Percentiles rank a stretch among this genome's conserved stretches.
These are phyloP conservation scores for Shargacucullia verbasci DNA, from an alignment of 2,888 invertebrate species.

Conservation along the genomic window DNA sequence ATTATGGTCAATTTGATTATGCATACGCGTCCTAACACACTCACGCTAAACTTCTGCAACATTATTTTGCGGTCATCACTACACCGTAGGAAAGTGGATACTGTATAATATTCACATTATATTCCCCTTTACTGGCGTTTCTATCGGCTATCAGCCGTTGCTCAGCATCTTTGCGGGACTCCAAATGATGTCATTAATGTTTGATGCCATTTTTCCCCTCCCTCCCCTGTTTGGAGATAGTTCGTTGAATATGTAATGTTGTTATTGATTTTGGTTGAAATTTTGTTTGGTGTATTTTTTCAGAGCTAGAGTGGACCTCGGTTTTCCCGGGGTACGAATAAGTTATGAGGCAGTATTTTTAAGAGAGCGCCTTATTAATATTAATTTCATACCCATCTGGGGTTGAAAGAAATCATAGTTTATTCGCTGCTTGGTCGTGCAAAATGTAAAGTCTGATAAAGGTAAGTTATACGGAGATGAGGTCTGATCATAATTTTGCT, in stretches of 20 bases:
- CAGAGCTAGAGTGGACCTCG: neutral
- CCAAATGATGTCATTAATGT: slow-evolving; percentile 85
- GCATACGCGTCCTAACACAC: no score
- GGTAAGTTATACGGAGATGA: slow-evolving; percentile 2
- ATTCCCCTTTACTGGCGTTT: slow-evolving; percentile 75
- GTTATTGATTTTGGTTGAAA: slow-evolving; percentile 68
- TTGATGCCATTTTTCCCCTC: slow-evolving; percentile 76
- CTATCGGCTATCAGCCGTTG: slow-evolving; percentile 82
- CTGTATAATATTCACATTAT: slow-evolving; percentile 87
- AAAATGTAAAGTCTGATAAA: slow-evolving; percentile 22
- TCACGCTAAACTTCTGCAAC: slow-evolving; percentile 47
- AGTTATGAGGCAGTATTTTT: slow-evolving; percentile 24
- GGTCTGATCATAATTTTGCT: slow-evolving; percentile 2
- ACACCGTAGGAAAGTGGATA: slow-evolving; percentile 66
- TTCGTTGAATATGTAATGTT: slow-evolving; percentile 76
- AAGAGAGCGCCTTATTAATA: slow-evolving; percentile 39
- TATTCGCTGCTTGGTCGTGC: slow-evolving; percentile 21
- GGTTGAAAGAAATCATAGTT: slow-evolving; percentile 21
- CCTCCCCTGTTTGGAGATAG: slow-evolving; percentile 63
- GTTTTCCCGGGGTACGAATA: slow-evolving; percentile 24
- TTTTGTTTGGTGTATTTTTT: slow-evolving; percentile 11
- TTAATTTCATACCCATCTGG: slow-evolving; percentile 43
- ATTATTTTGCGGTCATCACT: slow-evolving; percentile 41
- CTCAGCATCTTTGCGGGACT: slow-evolving; percentile 83
- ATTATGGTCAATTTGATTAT: no score